Evolutionary conservation across 2,797 vertebrate genomes (phyloP).

Genomic region (Hyperoplus lanceolatus): DNA sequence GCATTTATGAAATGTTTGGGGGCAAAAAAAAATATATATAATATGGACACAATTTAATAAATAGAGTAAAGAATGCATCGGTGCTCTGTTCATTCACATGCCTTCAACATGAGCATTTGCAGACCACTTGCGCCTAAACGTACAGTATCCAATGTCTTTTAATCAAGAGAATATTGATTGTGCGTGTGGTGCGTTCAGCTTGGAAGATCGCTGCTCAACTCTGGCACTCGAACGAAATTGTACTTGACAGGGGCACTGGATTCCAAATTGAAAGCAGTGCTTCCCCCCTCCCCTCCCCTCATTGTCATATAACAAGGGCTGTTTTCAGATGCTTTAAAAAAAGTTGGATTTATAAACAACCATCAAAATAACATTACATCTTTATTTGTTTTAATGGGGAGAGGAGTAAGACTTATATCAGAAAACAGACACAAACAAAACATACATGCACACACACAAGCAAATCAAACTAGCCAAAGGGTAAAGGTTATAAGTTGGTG

Average conservation of each 20-base stretch:
- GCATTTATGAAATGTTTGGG: conserved; percentile 36
- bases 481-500: neutral
- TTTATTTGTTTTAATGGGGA: neutral
- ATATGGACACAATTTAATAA: no score
- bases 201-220: conserved; percentile 7
- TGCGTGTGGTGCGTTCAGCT: conserved; percentile 5
- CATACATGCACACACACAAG: neutral
- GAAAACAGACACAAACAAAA: neutral
- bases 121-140: conserved; percentile 10
- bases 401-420: neutral
- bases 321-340: neutral
- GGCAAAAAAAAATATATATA: neutral
- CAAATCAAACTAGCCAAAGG: neutral
- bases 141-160: conserved; percentile 14
- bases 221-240: neutral
- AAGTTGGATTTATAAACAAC: neutral
- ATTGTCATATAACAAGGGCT: neutral
- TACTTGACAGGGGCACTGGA: neutral
- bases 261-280: neutral
- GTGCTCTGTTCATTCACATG: neutral
- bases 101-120: neutral
- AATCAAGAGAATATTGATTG: conserved; percentile 40
- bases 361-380: no score
- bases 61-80: conserved; percentile 12
- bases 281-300: neutral